Percentiles rank a stretch among this genome's conserved stretches.
phyloP scores from a whole-genome alignment of 2,888 invertebrate genomes.

The Napeogenes inachia region DNA sequence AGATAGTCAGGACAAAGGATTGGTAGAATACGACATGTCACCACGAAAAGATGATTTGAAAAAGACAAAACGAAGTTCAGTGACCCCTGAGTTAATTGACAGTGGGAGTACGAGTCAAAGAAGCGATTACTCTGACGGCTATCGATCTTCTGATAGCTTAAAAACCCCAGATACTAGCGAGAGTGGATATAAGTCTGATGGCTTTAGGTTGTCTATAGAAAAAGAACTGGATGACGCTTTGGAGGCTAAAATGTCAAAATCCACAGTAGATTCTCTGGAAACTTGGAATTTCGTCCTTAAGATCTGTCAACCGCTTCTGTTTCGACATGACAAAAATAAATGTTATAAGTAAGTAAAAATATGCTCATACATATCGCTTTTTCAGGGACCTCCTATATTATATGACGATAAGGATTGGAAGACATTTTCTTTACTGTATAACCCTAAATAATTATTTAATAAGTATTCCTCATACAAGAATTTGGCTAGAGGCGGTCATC shows the following conservation, averaged over 20 bases:
- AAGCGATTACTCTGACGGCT: constrained; percentile 52
- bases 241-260: constrained; percentile 47
- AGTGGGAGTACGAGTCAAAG: constrained; percentile 36
- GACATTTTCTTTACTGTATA: no score
- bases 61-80: constrained; percentile 38
- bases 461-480: no score
- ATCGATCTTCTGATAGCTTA: constrained; percentile 48
- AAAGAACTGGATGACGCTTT: constrained; percentile 45
- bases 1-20: constrained; percentile 55
- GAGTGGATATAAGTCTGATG: constrained; percentile 43
- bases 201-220: constrained; percentile 47
- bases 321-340: constrained; percentile 66
- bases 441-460: no score
- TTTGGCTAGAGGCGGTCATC: no score
- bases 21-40: constrained; percentile 68
- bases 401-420: no score
- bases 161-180: constrained; percentile 48
- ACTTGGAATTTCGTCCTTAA: constrained; percentile 70
- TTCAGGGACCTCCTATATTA: no score
- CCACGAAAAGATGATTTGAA: constrained; percentile 44
- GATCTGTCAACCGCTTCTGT: constrained; percentile 67
- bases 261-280: constrained; percentile 60
- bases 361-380: background rate
- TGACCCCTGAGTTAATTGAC: constrained; percentile 62
- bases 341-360: constrained; percentile 58